Conservation (phyloP, 2,113 vertebrate species). For the Notechis scutatus region DNA sequence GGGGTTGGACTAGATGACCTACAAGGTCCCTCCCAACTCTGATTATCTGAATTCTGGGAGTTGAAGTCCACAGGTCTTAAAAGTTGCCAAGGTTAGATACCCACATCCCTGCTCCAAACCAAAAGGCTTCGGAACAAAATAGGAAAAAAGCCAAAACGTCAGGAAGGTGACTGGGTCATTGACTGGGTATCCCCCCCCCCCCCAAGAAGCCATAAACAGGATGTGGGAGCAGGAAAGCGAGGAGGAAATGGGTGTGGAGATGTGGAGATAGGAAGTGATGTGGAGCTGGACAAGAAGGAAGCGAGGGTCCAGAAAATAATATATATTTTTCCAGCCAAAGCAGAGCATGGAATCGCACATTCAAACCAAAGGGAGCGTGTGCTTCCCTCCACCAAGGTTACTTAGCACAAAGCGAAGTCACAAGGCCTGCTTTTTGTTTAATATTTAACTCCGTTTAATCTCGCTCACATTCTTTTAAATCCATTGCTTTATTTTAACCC, state of each 20-base stretch:
- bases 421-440: background rate
- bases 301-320: too few relatives aligned
- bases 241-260: slow-evolving; percentile 8
- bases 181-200: background rate
- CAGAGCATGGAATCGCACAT: background rate
- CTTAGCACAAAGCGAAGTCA: background rate
- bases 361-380: background rate
- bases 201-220: slow-evolving; percentile 62
- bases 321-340: background rate
- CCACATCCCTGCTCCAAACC: background rate
- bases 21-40: too few relatives aligned
- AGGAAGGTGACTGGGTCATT: background rate
- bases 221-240: slow-evolving; percentile 43
- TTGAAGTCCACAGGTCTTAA: background rate
- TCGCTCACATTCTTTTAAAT: background rate
- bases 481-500: background rate
- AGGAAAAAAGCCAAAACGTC: background rate
- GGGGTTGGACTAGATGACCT: too few relatives aligned
- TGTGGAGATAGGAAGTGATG: slow-evolving; percentile 46
- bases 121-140: background rate
- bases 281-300: slow-evolving; percentile 31
- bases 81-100: background rate
- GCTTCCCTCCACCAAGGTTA: background rate
- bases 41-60: too few relatives aligned
- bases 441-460: background rate